Base-by-base conservation (phyloP, 1,140 invertebrate genomes). In the Alviniconcha marisindica region DNA sequence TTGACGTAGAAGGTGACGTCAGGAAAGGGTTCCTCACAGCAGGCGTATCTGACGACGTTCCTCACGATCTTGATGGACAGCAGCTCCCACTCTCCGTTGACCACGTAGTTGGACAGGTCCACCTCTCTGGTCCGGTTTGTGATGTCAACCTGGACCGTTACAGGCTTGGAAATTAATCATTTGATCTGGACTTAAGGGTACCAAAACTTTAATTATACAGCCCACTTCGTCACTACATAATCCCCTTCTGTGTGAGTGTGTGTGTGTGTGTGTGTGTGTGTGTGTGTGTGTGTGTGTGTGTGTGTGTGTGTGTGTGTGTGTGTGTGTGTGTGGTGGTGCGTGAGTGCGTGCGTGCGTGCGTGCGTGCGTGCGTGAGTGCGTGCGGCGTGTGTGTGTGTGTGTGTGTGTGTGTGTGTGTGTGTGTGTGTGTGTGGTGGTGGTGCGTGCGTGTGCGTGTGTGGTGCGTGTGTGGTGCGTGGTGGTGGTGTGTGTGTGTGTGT, bases 21-120 rank as follows among this genome's bases (percentile, higher is more conserved):
- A 15, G 94, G 94, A 87, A 94, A 95, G 12, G 94, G 94, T 82
- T 94, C 94, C 0, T 90, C 87, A 86, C 94, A 92, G 83, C 89
- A 91, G 42, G 87, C 84, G 77, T 91, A 91, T 0, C 80, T 42
- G 24, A 89, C 87, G n/a, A 88, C 89, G 81, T 91, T 91, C 2
- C 90, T 76, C 1, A 89, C 77, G 24, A 90, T 87, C 60, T 85
- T 83, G 24, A 89, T 78, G 69, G 77, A 77, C n/a, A 91, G 36
- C 12, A 91, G 86, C 76, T 91, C 87, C 91, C 91, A 92, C 71
- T 92, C 90, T 0, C 91, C 91, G 85, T 92, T 91, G 42, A 83
- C 86, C 51, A 91, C 90, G 85, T 91, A 92, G 66, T 91, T 90
- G 15, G 86, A 83, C 15, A 90, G 71, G 54, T 91, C 89, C 10